Conservation (phyloP, 1,140 invertebrate genomes). For the Pemphigus obesinymphae region DNA sequence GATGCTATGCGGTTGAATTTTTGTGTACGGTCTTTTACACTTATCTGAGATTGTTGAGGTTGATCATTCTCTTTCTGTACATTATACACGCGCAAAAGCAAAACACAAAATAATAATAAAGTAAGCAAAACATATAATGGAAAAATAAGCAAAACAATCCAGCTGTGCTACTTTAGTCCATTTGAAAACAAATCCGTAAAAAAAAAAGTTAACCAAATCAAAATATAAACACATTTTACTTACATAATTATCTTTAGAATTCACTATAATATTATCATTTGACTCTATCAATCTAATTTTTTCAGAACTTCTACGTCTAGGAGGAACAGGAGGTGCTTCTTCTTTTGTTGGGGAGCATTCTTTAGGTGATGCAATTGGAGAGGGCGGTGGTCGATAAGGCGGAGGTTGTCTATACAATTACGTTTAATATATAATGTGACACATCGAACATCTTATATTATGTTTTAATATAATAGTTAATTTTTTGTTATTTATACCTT, state of each 20-base stretch:
- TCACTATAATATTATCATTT: constrained; percentile 51
- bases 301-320: constrained; percentile 55
- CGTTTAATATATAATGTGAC: constrained; percentile 24
- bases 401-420: constrained; percentile 57
- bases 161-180: not conserved
- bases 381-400: constrained; percentile 57
- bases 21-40: constrained; percentile 85
- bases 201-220: not conserved
- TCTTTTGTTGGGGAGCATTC: constrained; percentile 41
- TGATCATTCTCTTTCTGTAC: constrained; percentile 47
- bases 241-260: constrained; percentile 42
- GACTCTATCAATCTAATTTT: constrained; percentile 53
- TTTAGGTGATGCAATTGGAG: constrained; percentile 44
- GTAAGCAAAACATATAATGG: constrained; percentile 18
- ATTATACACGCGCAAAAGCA: constrained; percentile 25
- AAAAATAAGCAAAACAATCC: constrained; percentile 7
- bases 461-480: no score
- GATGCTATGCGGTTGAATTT: constrained; percentile 88
- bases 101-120: constrained; percentile 36
- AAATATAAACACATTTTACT: constrained; percentile 7
- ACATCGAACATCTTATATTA: not conserved
- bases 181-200: constrained; percentile 11
- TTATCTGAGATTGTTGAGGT: constrained; percentile 57
- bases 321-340: constrained; percentile 56
- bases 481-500: constrained; percentile 36